A percentile compares a stretch with the other conserved stretches of the same genome.
phyloP scores from a whole-genome alignment of 2,888 invertebrate genomes.

The Helleia helle region DNA sequence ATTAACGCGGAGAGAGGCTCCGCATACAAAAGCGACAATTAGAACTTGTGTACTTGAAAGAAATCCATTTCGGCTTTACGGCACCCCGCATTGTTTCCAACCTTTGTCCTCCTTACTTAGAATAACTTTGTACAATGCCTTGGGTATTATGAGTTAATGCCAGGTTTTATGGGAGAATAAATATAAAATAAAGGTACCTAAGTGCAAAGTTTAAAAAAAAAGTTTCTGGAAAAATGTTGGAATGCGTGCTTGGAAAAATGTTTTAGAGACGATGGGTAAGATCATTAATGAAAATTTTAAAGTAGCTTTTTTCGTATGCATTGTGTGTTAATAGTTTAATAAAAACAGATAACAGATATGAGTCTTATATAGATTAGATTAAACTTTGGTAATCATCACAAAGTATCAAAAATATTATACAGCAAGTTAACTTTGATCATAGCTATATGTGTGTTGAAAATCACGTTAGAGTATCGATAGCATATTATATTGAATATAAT shows the following conservation, averaged over 20 bases:
- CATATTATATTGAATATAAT: too few relatives aligned
- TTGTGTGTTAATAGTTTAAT: too few relatives aligned
- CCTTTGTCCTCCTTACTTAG: constrained; percentile 25
- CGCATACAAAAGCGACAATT: constrained; percentile 36
- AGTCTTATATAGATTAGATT: too few relatives aligned
- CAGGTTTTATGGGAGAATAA: not conserved
- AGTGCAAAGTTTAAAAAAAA: constrained; percentile 2
- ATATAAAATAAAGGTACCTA: not conserved
- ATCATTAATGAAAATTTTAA: too few relatives aligned
- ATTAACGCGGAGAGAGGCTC: constrained; percentile 18
- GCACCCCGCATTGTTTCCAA: constrained; percentile 30
- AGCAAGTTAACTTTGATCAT: too few relatives aligned
- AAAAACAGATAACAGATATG: too few relatives aligned
- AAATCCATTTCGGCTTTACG: constrained; percentile 32
- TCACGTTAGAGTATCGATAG: too few relatives aligned
- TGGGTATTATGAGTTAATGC: not conserved
- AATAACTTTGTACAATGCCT: constrained; percentile 14
- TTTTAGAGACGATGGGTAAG: too few relatives aligned
- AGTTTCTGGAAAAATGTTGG: not conserved
- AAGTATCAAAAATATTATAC: too few relatives aligned
- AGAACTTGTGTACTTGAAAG: constrained; percentile 37
- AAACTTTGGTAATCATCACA: too few relatives aligned
- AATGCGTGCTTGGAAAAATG: not conserved
- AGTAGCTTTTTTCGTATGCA: too few relatives aligned
- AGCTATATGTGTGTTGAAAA: too few relatives aligned